A percentile compares a stretch with the other conserved stretches of the same genome.
Evolutionary conservation across 2,888 invertebrate genomes (phyloP).

Genomic region (Agonopterix alstromeriana): DNA sequence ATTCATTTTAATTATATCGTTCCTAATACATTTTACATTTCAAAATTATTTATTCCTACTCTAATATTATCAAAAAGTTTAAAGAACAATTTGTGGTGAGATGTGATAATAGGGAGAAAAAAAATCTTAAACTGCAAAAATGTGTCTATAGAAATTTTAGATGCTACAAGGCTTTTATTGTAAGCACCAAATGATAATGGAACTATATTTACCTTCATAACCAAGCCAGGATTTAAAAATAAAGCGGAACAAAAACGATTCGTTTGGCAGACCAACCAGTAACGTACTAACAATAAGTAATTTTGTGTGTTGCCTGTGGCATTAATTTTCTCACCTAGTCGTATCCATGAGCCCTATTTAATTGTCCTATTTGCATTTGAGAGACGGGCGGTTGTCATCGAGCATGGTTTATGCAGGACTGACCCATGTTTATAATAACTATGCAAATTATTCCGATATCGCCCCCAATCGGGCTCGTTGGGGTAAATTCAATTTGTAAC

Average conservation of each 20-base stretch:
- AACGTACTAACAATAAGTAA: not conserved
- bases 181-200: not conserved
- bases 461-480: slow-evolving; percentile 53
- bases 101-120: no score
- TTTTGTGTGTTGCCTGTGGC: not conserved
- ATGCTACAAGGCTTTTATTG: not conserved
- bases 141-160: no score
- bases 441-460: slow-evolving; percentile 72
- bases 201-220: not conserved
- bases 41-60: no score
- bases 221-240: not conserved
- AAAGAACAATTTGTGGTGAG: no score
- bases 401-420: slow-evolving; percentile 62
- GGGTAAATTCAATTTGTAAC: slow-evolving; percentile 72
- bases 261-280: not conserved
- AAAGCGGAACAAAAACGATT: not conserved
- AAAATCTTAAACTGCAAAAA: no score
- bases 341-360: slow-evolving; percentile 2
- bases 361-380: slow-evolving; percentile 48
- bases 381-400: slow-evolving; percentile 60
- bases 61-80: no score
- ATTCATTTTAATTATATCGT: no score
- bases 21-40: no score
- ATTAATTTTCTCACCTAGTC: not conserved
- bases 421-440: slow-evolving; percentile 75